Conservation (phyloP, 2,797 vertebrate genomes). For the Pseudochromis fuscus region DNA sequence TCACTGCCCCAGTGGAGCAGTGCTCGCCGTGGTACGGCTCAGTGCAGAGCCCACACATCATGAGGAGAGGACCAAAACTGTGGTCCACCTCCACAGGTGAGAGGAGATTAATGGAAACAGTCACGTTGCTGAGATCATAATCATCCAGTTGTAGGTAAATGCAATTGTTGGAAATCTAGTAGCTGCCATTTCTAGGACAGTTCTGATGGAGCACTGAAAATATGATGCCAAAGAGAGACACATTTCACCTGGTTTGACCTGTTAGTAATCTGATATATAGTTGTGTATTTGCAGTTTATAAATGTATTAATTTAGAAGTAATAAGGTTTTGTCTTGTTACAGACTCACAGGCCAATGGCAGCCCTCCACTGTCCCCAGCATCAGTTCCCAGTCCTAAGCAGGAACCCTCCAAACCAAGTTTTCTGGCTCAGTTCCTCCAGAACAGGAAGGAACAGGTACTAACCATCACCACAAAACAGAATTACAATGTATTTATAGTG, state of each 20-base stretch:
- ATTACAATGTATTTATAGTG: neutral
- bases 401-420: constrained; percentile 83
- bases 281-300: too few species aligned
- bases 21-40: constrained; percentile 86
- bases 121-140: neutral
- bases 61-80: constrained; percentile 90
- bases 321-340: constrained; percentile 14
- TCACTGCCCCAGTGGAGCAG: constrained; percentile 81
- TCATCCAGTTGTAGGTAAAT: neutral
- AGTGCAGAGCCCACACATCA: constrained; percentile 87
- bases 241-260: neutral
- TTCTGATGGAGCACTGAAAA: too few species aligned
- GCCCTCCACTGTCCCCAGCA: constrained; percentile 60
- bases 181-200: too few species aligned
- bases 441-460: constrained; percentile 93
- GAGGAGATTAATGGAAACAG: neutral
- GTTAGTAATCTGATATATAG: neutral
- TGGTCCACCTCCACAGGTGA: constrained; percentile 92
- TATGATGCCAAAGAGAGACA: neutral
- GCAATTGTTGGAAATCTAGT: neutral
- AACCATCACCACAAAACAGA: neutral
- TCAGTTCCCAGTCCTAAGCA: constrained; percentile 69
- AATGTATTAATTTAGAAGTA: neutral
- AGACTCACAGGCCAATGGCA: constrained; percentile 80
- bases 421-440: constrained; percentile 90